Percentiles rank a stretch among this genome's conserved stretches.
These are phyloP conservation scores for Leuciscus waleckii DNA, from an alignment of 2,797 vertebrate species.

Conservation along the genomic window DNA sequence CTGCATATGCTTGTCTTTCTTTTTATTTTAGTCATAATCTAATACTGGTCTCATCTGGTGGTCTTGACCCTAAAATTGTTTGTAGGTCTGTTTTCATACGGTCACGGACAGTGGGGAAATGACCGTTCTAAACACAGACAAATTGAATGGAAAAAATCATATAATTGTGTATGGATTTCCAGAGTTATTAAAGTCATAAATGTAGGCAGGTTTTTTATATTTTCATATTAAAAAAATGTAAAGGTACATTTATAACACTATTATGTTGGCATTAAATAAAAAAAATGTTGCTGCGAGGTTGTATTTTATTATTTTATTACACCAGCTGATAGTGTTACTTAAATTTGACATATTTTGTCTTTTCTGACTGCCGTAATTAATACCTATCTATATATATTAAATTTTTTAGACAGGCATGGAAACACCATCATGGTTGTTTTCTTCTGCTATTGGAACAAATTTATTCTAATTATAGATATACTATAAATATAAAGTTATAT, in stretches of 20 bases:
- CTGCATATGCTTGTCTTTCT: neutral
- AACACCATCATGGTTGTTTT: neutral
- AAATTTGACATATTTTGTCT: neutral
- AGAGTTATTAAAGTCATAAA: neutral
- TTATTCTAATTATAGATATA: neutral
- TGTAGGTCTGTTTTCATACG: neutral
- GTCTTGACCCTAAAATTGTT: neutral
- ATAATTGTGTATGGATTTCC: neutral
- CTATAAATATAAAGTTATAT: neutral
- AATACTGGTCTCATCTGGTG: neutral
- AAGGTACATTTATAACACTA: neutral
- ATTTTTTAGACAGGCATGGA: neutral
- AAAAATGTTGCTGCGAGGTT: too few relatives aligned
- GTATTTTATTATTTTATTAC: neutral
- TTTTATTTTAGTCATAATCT: conserved; percentile 8
- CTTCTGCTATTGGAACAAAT: too few relatives aligned
- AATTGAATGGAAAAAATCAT: neutral
- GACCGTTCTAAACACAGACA: neutral
- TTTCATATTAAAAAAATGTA: neutral
- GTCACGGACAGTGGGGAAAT: neutral
- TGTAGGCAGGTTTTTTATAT: neutral
- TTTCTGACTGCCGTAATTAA: neutral
- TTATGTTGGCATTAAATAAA: neutral
- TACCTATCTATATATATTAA: neutral
- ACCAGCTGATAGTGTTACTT: neutral